Conservation (phyloP, 2,888 invertebrate genomes). For the Thalpophila matura region DNA sequence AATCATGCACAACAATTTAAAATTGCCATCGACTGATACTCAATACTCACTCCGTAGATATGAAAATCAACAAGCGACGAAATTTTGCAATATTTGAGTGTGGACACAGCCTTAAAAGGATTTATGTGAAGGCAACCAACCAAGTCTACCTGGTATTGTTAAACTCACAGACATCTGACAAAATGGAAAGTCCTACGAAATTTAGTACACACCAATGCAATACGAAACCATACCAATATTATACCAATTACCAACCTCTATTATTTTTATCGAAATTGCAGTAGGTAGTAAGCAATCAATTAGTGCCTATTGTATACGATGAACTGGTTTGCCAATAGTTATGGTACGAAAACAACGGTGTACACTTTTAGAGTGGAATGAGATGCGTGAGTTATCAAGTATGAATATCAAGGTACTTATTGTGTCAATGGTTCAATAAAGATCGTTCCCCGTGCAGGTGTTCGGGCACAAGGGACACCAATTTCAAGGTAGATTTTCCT, state of each 20-base stretch:
- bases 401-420: too few species aligned
- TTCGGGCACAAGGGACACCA: too few species aligned
- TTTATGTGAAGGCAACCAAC: constrained; percentile 54
- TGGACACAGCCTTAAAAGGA: constrained; percentile 56
- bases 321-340: neutral
- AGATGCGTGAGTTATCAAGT: constrained; percentile 4
- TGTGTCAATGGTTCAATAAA: too few species aligned
- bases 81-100: constrained; percentile 59
- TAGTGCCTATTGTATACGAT: too few species aligned
- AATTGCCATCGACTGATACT: constrained; percentile 60
- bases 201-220: constrained; percentile 8
- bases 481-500: constrained; percentile 16
- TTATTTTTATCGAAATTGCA: constrained; percentile 1
- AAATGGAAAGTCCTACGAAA: constrained; percentile 40
- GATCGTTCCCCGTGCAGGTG: too few species aligned
- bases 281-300: neutral
- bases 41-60: constrained; percentile 45
- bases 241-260: too few species aligned
- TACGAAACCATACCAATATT: neutral
- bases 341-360: constrained; percentile 6
- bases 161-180: constrained; percentile 11
- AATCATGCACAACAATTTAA: constrained; percentile 65
- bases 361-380: neutral
- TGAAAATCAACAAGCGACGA: constrained; percentile 50
- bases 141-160: constrained; percentile 42